Base-by-base conservation (phyloP, 92 coral and sea anemone species). In the Desmophyllum pertusum region DNA sequence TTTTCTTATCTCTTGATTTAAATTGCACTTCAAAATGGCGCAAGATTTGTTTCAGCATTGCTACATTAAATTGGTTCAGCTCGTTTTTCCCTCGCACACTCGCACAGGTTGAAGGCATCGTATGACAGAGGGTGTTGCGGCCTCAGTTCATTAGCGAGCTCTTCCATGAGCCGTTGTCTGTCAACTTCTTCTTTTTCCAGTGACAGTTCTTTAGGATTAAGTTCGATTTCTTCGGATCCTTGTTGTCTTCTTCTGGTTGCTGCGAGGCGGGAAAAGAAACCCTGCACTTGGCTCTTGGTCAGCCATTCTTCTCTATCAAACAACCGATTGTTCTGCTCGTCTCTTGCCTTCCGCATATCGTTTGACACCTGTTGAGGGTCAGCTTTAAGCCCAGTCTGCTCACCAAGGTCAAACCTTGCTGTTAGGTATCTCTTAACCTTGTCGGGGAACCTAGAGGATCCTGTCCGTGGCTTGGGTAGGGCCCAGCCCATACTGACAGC, bases 271-370 rank as follows among this genome's bases (percentile, higher is more conserved):
- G 79, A 43, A 78, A 88, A 87, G 64, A 75, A 88, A 57, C 90
- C 89, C 65, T 89, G 86, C 37, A 92, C 67, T 68, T 89, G 90
- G 61, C 77, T 92, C 45, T 86, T 83, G 41, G 95, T 78, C 62
- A 92, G 48, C 94, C 94, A 91, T 83, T 88, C 87, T 75, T 83
- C 81, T 81, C 95, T 72, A 11, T 70, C 42, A 83, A 92, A 92
- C 65, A 83, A 37, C 18, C 95, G 77, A 45, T 83, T 73, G 57
- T 80, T 86, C 19, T 86, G 75, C 81, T 78, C 88, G 27, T 86
- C 88, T 66, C 85, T 83, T 30, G 89, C 89, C 6, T 83, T 89
- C 29, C 95, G 76, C 95, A 89, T 92, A 35, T 92, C 89, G 30
- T 74, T 80, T 10, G 93, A 72, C 2, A 89, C 93, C 63, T 89